These are phyloP conservation scores for Neodiprion fabricii DNA, from an alignment of 1,140 invertebrate species.

Conservation along the genomic window DNA sequence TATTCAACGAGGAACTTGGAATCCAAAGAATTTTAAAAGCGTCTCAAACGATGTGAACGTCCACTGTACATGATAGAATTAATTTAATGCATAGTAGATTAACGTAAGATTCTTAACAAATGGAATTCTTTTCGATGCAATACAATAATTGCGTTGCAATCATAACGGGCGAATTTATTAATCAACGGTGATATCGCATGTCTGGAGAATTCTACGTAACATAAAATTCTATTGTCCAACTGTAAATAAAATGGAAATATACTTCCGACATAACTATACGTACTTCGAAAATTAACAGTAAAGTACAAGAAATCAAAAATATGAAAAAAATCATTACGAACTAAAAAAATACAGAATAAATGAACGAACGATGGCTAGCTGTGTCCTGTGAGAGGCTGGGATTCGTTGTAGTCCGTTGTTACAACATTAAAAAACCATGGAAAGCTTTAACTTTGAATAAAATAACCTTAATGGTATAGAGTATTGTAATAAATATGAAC, in stretches of 20 bases:
- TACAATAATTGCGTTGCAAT: too few relatives aligned
- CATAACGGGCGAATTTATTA: too few relatives aligned
- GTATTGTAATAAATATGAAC: slow-evolving; percentile 18
- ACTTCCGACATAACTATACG: slow-evolving; percentile 2
- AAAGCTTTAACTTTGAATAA: slow-evolving; percentile 54
- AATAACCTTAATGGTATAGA: slow-evolving; percentile 44
- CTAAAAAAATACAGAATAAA: slow-evolving; percentile 21
- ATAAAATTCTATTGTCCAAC: slow-evolving; percentile 5
- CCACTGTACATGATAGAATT: too few relatives aligned
- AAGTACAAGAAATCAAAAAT: slow-evolving; percentile 1
- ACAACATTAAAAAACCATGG: slow-evolving; percentile 40
- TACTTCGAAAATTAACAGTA: neutral
- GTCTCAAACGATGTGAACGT: too few relatives aligned
- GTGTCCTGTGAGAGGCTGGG: slow-evolving; percentile 20
- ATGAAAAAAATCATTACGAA: neutral
- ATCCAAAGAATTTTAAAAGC: too few relatives aligned
- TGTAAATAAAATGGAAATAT: slow-evolving; percentile 1
- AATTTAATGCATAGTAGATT: too few relatives aligned
- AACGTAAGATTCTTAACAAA: too few relatives aligned
- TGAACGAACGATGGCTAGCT: slow-evolving; percentile 28
- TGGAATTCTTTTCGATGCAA: too few relatives aligned
- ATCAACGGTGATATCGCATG: too few relatives aligned
- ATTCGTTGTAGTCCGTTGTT: slow-evolving; percentile 30
- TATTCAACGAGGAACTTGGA: too few relatives aligned
- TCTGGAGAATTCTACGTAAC: neutral